Percentiles rank a stretch among this genome's conserved stretches.
Conservation (phyloP, 2,888 invertebrate species). For the Petrolisthes cinctipes region DNA sequence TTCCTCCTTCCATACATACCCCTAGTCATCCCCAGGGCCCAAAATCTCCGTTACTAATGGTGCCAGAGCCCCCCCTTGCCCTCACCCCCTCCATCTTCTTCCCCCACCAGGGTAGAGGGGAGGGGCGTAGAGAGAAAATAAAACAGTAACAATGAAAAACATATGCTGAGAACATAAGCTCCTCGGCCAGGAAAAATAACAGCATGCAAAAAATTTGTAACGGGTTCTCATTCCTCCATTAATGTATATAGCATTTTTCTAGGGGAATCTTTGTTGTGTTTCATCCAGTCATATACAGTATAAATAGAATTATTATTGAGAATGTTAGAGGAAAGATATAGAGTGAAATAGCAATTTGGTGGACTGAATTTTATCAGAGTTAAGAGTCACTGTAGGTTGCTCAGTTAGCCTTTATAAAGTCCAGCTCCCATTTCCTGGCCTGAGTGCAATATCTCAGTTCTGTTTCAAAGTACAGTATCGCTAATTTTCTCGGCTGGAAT, state of each 20-base stretch:
- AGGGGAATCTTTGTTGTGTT: slow-evolving; percentile 6
- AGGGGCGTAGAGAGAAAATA: slow-evolving; percentile 39
- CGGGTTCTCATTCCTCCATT: slow-evolving; percentile 21
- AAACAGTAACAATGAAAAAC: slow-evolving; percentile 34
- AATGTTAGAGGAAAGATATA: not conserved
- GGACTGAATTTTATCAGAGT: slow-evolving; percentile 23
- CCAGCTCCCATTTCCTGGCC: slow-evolving; percentile 44
- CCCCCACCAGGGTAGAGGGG: slow-evolving; percentile 27
- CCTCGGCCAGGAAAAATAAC: slow-evolving; percentile 41
- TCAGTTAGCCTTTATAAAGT: slow-evolving; percentile 24
- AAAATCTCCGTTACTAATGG: slow-evolving; percentile 41
- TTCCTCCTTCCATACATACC: not conserved
- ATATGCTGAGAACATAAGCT: not conserved
- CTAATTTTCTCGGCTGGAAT: slow-evolving; percentile 21
- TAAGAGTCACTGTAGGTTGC: slow-evolving; percentile 6
- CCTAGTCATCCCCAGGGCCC: not conserved
- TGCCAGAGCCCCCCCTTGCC: slow-evolving; percentile 44
- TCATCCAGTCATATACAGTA: slow-evolving; percentile 6
- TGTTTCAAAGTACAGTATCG: slow-evolving; percentile 20
- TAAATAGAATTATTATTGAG: not conserved
- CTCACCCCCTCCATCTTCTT: slow-evolving; percentile 31
- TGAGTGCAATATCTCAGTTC: slow-evolving; percentile 20
- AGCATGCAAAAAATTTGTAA: slow-evolving; percentile 22
- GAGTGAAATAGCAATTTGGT: slow-evolving; percentile 14
- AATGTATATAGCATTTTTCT: slow-evolving; percentile 11